Base-by-base conservation (phyloP, 1,140 invertebrate species). In the Macrocentrus cingulum region DNA sequence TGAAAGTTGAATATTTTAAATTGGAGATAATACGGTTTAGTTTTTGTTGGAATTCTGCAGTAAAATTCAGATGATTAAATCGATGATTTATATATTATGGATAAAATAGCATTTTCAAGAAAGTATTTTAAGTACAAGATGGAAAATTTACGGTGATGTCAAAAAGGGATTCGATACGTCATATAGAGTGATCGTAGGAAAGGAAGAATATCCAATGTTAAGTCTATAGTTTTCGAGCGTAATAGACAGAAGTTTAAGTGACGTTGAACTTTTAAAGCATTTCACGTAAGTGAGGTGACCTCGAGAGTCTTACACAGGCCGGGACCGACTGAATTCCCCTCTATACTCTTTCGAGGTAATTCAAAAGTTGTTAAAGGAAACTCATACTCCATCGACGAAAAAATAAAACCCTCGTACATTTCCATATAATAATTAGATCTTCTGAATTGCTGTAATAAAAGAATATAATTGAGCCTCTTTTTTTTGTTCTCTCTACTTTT, bases 381-480 rank as follows among this genome's bases (percentile, higher is more conserved):
- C 59, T 62, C 61, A 42, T 46, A 46, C 16, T 53, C 44, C 42
- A 18, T 50, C 19, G 39, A 36, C n/a, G 34, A 34, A 13, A 48
- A 25, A 5, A 44, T 53, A 49, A 42, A 56, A 59, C 23, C 41
- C 49, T 51, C 54, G 61, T 63, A 70, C 68, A 70, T 68, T 69
- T 72, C 67, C 66, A 70, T 71, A 64, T 65, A 66, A 69, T 72
- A 72, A 72, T 72, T 72, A 72, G 67, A 68, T 69, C 62, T 64
- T 61, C n/a, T 62, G 63, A 70, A 72, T 69, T 67, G 66, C 61
- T 62, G 44, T 63, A 68, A 69, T 69, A 70, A 72, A 69, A 66
- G 67, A 64, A 65, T 66, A 70, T 66, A 66, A 70, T 29, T 41
- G 42, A 44, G 46, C 36, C 18, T 19, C 34, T 62, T 42, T 20